Evolutionary conservation across 2,797 vertebrate species (phyloP), one percentile per base, ranked within the genome.

Genomic region (Sphaeramia orbicularis): DNA sequence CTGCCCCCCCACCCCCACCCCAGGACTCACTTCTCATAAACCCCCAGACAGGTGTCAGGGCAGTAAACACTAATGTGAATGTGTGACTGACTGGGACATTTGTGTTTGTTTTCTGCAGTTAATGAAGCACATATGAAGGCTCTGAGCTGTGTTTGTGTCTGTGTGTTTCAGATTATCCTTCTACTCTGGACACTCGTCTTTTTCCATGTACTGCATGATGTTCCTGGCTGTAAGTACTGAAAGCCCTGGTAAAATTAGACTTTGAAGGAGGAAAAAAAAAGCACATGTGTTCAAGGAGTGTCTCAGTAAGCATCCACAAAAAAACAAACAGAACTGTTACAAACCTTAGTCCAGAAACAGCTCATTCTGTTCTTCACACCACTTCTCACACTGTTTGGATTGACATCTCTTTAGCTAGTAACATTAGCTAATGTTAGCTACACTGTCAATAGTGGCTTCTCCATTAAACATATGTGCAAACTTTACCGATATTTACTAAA

Each of bases 131-230:
- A 45, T 30, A 7, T 2, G 8, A 27, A 38, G 45, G 15, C 61
- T 37, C n/a, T 72, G 52, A 84, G 30, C 7, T 7, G 4, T 41
- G 10, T n/a, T 48, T 64, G 1, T 75, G 3, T 90, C 11, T 89
- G 41, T 81, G 7, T 61, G 41, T 70, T 89, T 61, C 85, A 99
- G 98, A 83, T 65, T 99, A 1, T 99, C 98, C 2, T 99, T 99
- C 92, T 99, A 99, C 86, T 99, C 98, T 0, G 98, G 98, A 41
- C 98, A 99, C 90, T 96, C 98, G 15, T 99, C 98, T 0, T 99
- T 99, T 86, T 98, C 98, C 86, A 99, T 99, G 98, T 99, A 99
- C 94, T 98, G 96, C 91, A 97, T 99, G 97, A 76, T 99, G 77
- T 99, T 99, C 78, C 80, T 99, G 78, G 97, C 97, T 79, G 98